phyloP scores from a whole-genome alignment of 1,140 invertebrate genomes.

The Ganaspis sp. region DNA sequence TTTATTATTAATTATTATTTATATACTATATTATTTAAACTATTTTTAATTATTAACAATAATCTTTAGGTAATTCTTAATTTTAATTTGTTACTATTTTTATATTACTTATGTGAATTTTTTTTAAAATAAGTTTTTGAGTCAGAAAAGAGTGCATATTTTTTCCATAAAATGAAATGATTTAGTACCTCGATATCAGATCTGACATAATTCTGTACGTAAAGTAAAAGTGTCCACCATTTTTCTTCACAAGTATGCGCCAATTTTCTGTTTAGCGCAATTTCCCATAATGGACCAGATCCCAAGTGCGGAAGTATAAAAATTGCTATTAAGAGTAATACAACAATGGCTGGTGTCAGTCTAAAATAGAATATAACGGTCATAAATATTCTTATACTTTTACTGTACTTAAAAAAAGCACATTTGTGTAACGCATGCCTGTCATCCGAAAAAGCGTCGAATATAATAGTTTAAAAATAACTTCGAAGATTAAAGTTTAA shows the following conservation, averaged over 20 bases:
- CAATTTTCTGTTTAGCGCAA: slow-evolving; percentile 41
- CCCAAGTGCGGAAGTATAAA: slow-evolving; percentile 67
- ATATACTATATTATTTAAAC: neutral
- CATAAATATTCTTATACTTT: too few species aligned
- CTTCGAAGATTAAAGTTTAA: too few species aligned
- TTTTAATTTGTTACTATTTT: too few species aligned
- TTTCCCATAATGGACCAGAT: slow-evolving; percentile 71
- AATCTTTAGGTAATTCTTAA: too few species aligned
- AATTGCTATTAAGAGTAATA: slow-evolving; percentile 68
- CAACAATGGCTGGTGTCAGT: slow-evolving; percentile 73
- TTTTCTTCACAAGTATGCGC: slow-evolving; percentile 68
- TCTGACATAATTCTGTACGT: slow-evolving; percentile 79
- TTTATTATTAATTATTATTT: too few species aligned
- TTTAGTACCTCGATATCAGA: slow-evolving; percentile 60
- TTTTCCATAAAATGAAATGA: slow-evolving; percentile 30
- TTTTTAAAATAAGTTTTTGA: too few species aligned
- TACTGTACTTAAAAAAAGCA: too few species aligned
- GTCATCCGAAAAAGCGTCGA: too few species aligned
- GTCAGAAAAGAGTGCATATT: too few species aligned
- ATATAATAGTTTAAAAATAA: too few species aligned
- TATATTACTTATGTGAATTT: too few species aligned
- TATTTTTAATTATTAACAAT: neutral
- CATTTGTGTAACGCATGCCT: too few species aligned
- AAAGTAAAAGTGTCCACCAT: slow-evolving; percentile 80
- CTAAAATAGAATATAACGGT: slow-evolving; percentile 53